Percentiles rank a stretch among this genome's conserved stretches.
Evolutionary conservation across 2,888 invertebrate species (phyloP).

Genomic region (Timema podura): DNA sequence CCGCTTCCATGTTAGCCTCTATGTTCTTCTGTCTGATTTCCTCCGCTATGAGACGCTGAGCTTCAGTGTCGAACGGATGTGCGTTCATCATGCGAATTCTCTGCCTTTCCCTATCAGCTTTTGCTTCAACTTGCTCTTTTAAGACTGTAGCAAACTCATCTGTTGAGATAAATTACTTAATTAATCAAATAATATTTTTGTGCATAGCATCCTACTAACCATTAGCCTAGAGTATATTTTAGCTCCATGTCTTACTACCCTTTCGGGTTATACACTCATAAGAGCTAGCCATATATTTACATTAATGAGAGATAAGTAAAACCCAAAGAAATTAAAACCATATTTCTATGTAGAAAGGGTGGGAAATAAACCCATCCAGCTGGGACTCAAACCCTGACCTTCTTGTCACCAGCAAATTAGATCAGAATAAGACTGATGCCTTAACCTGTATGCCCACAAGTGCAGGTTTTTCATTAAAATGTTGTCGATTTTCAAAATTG

Average conservation of each 20-base stretch:
- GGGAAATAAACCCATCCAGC: no score
- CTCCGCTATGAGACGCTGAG: conserved; percentile 91
- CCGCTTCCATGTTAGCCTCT: conserved; percentile 97
- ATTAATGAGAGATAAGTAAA: not conserved
- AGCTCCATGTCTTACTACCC: not conserved
- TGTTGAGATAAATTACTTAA: conserved; percentile 38
- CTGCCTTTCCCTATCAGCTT: conserved; percentile 78
- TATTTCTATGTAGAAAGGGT: not conserved
- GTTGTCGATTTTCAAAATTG: no score
- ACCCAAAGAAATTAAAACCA: conserved; percentile 1
- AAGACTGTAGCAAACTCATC: conserved; percentile 76
- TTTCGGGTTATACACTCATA: not conserved
- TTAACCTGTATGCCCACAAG: no score
- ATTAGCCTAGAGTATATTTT: not conserved
- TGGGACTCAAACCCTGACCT: no score
- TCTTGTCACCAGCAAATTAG: no score
- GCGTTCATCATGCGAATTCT: conserved; percentile 84
- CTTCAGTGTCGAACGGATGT: conserved; percentile 93
- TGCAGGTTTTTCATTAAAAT: no score
- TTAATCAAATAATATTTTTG: no score
- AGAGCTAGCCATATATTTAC: not conserved
- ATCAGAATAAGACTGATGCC: no score
- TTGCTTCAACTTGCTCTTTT: conserved; percentile 74
- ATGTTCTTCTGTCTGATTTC: conserved; percentile 95
- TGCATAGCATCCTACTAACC: not conserved